Conservation (phyloP, 2,797 vertebrate species). For the Dendrocincla fuliginosa region DNA sequence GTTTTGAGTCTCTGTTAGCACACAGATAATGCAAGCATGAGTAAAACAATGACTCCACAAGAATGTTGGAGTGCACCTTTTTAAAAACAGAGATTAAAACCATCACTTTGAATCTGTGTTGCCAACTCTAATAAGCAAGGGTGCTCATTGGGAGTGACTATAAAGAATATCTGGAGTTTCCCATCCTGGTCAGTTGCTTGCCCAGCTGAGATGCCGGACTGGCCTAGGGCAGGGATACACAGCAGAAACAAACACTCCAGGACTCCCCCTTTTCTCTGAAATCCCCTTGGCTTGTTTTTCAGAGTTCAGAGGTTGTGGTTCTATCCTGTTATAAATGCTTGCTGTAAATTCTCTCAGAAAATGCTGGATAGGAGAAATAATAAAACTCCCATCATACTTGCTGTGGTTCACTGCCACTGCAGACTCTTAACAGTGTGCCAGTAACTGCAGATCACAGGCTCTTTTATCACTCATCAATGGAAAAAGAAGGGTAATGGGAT, state of each 20-base stretch:
- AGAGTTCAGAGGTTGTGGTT: background rate
- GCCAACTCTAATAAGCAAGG: background rate
- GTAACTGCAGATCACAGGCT: background rate
- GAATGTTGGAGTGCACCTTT: background rate
- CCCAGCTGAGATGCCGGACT: background rate
- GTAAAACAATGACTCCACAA: background rate
- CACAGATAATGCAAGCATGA: background rate
- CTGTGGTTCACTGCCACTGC: background rate
- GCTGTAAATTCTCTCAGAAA: background rate
- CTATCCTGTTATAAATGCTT: background rate
- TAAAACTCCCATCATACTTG: background rate
- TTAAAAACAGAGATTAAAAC: background rate
- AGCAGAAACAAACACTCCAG: background rate
- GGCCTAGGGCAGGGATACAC: background rate
- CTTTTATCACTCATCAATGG: background rate
- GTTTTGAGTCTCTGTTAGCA: background rate
- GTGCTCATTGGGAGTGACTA: background rate
- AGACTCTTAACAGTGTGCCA: background rate
- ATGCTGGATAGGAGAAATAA: background rate
- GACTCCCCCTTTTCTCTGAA: background rate
- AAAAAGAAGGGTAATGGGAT: background rate
- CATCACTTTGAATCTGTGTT: background rate
- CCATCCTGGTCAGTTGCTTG: accelerated
- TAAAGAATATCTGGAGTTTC: background rate
- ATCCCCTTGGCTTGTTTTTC: background rate